These are phyloP conservation scores for Threskiornis aethiopicus DNA, from an alignment of 2,797 vertebrate species.

Conservation along the genomic window DNA sequence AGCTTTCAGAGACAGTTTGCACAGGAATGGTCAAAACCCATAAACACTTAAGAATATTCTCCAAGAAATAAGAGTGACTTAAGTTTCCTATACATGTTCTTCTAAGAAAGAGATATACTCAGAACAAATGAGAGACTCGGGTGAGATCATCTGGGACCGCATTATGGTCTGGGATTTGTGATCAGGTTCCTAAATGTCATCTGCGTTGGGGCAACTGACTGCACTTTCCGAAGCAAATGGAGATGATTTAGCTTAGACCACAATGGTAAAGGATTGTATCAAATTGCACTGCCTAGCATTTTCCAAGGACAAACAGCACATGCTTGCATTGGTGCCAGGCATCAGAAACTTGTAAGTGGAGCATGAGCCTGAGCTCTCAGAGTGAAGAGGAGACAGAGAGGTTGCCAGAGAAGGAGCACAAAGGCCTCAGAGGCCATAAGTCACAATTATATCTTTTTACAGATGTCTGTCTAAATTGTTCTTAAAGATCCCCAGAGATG, in stretches of 20 bases:
- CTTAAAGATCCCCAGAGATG: background rate
- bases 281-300: background rate
- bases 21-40: background rate
- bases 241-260: background rate
- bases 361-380: background rate
- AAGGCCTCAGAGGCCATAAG: background rate
- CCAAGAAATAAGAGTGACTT: background rate
- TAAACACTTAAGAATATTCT: background rate
- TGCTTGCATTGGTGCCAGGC: background rate
- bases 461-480: background rate
- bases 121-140: background rate
- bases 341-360: background rate
- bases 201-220: background rate
- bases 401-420: background rate
- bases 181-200: background rate
- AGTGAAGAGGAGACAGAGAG: background rate
- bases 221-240: background rate
- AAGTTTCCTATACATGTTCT: background rate
- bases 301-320: constrained; percentile 1
- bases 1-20: background rate
- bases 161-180: background rate
- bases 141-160: accelerated
- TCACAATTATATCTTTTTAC: background rate
- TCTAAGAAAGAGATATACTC: background rate
- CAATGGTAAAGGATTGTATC: background rate